A percentile compares a stretch with the other conserved stretches of the same genome.
Conservation (phyloP, 2,113 vertebrate species). For the Ptychochromis oligacanthus region DNA sequence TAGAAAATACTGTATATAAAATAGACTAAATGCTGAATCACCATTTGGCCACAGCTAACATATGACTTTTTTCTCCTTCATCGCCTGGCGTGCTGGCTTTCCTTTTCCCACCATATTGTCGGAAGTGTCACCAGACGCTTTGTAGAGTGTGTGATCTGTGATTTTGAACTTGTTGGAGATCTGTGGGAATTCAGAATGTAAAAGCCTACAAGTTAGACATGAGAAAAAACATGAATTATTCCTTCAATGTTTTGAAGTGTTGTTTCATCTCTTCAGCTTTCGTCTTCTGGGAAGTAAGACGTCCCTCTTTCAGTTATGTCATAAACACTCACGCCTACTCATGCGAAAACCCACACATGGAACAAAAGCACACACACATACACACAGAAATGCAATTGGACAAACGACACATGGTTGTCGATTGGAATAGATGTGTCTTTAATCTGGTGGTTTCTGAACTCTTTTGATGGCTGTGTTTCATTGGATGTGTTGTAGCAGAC, state of each 20-base stretch:
- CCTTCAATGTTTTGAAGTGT: constrained; percentile 49
- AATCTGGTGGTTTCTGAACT: not conserved
- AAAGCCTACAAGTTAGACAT: constrained; percentile 52
- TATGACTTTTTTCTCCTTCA: not conserved
- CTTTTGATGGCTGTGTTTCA: not conserved
- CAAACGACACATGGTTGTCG: not conserved
- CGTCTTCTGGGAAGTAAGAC: constrained; percentile 38
- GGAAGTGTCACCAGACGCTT: constrained; percentile 47
- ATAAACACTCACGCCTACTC: constrained; percentile 16
- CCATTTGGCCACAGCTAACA: constrained; percentile 4
- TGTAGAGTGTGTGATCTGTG: constrained; percentile 46
- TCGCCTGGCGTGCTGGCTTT: constrained; percentile 1
- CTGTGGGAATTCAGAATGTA: constrained; percentile 35
- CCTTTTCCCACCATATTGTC: constrained; percentile 22
- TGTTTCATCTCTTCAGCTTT: constrained; percentile 47
- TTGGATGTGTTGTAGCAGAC: not conserved
- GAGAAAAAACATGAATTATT: constrained; percentile 52
- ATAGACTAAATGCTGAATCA: constrained; percentile 21
- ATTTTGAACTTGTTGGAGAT: constrained; percentile 36
- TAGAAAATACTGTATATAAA: not conserved
- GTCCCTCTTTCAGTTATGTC: constrained; percentile 36
- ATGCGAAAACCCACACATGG: constrained; percentile 17
- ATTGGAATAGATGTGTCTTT: not conserved
- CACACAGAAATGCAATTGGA: not conserved
- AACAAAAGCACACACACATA: not conserved